Evolutionary conservation across 2,113 vertebrate species (phyloP), one percentile per base, ranked within the genome.

Genomic region (Poecilia latipinna): DNA sequence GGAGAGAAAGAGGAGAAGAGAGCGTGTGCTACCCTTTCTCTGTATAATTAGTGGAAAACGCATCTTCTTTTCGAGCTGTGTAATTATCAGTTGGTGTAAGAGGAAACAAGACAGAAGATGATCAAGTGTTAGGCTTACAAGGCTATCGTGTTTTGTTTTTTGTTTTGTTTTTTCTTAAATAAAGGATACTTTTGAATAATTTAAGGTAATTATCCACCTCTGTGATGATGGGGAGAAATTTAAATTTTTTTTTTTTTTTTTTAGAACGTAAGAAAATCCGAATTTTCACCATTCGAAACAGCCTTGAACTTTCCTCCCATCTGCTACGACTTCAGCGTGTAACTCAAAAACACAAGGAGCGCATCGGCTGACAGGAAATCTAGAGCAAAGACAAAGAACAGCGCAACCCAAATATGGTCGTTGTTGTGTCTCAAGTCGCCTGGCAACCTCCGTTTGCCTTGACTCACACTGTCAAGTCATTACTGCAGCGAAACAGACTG

Each of bases 361-460:
- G 6, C 2, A 13, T 12, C 6, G 12, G 28, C 37, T 61, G 66
- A 72, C 37, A 81, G 57, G n/a, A 74, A 78, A 44, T 70, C 33
- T n/a, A 32, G 48, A 70, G 65, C 61, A 71, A 69, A 35, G 68
- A 85, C 70, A 78, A 76, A 85, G 80, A 82, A 19, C 84, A 72
- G 79, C 64, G 33, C 22, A 54, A 26, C 65, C 86, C 82, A 81
- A 80, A 78, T 80, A 86, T 3, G 61, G 84, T 69, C 13, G 8
- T 65, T 24, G 73, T 68, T 83, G 85, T 78, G 19, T n/a, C 67
- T 77, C 35, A 68, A 86, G 90, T 90, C 87, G 81, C 88, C 77
- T 79, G 82, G 88, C 86, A 90, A 92, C 88, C 42, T 28, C 67
- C 80, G 75, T 89, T 91, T 90, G 87, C 77, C 85, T 74, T 54